Conservation (phyloP, 2,113 vertebrate species). For the Orthochromis indermauri region DNA sequence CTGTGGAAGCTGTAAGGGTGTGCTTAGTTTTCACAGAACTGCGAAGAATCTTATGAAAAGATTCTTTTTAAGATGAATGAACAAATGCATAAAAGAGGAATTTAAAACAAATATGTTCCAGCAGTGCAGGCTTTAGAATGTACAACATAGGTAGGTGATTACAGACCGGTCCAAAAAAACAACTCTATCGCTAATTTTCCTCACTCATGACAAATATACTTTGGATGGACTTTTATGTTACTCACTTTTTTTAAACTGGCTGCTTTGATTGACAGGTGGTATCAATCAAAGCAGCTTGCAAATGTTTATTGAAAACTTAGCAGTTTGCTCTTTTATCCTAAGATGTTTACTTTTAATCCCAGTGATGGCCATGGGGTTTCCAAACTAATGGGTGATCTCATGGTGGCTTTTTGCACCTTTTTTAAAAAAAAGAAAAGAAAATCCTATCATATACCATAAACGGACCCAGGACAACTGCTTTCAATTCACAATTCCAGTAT, state of each 20-base stretch:
- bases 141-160: background rate
- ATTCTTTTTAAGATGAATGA: background rate
- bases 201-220: background rate
- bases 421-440: background rate
- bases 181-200: background rate
- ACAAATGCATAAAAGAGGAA: background rate
- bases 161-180: background rate
- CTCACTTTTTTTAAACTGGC: background rate
- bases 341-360: background rate
- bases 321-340: background rate
- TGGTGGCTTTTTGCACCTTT: background rate
- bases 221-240: background rate
- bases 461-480: background rate
- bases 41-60: background rate
- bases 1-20: background rate
- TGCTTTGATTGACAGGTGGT: background rate
- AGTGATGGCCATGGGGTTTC: background rate
- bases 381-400: background rate
- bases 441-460: background rate
- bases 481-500: background rate
- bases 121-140: background rate
- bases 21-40: background rate
- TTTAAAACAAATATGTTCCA: background rate
- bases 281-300: background rate
- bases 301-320: background rate